Conservation (phyloP, 1,140 invertebrate genomes). For the Aphaenogaster rudis region DNA sequence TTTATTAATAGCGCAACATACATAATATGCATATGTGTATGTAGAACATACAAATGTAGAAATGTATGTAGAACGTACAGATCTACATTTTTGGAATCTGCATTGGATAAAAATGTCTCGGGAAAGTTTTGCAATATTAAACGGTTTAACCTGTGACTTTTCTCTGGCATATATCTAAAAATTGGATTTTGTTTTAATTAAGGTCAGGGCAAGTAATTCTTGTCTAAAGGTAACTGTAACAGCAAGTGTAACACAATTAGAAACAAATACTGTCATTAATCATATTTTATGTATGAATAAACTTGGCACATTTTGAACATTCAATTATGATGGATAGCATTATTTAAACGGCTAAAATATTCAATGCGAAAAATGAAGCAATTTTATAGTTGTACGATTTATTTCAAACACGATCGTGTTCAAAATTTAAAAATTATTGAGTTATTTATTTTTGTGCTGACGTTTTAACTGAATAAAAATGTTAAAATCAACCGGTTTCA, state of each 20-base stretch:
- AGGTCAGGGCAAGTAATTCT: neutral
- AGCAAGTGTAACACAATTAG: neutral
- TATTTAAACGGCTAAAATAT: neutral
- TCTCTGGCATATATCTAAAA: neutral
- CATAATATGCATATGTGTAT: neutral
- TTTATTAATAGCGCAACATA: neutral
- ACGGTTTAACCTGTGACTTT: neutral
- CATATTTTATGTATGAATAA: neutral
- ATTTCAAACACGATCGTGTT: neutral
- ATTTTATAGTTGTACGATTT: neutral
- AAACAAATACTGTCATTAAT: neutral
- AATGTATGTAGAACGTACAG: too few species aligned
- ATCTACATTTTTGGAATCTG: neutral
- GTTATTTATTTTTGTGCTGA: neutral
- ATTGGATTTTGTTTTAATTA: slow-evolving; percentile 2
- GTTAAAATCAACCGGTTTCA: neutral
- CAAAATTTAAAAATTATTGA: neutral
- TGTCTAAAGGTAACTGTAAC: neutral
- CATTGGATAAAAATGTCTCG: neutral
- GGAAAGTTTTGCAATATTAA: neutral
- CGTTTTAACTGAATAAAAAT: neutral
- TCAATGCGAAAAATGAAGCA: neutral
- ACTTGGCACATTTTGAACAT: neutral
- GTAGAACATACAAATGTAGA: neutral
- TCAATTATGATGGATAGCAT: neutral